Conservation (phyloP, 2,797 vertebrate genomes). For the Brotula barbata region DNA sequence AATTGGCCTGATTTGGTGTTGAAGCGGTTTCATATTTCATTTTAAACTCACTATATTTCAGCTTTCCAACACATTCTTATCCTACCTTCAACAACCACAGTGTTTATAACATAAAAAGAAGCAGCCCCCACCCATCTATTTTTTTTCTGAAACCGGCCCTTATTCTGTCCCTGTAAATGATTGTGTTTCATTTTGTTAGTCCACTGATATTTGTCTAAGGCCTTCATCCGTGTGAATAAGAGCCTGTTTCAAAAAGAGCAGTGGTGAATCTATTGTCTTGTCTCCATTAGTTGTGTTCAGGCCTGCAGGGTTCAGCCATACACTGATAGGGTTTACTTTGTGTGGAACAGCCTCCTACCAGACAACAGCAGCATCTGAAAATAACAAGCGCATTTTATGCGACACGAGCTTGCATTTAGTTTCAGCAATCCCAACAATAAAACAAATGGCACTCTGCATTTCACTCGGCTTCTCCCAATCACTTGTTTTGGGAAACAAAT, state of each 20-base stretch:
- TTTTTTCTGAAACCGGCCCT: conserved; percentile 25
- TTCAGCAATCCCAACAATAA: conserved; percentile 34
- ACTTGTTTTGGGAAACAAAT: conserved; percentile 50
- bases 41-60: conserved; percentile 39
- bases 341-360: conserved; percentile 47
- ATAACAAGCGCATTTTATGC: conserved; percentile 49
- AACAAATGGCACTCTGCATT: conserved; percentile 41
- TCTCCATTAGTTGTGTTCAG: conserved; percentile 51
- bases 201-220: conserved; percentile 25
- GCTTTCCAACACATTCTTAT: conserved; percentile 24
- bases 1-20: conserved; percentile 54
- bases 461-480: conserved; percentile 25
- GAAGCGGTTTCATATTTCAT: no score
- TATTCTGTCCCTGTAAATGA: conserved; percentile 15
- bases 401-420: conserved; percentile 36
- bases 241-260: conserved; percentile 49
- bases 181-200: conserved; percentile 35
- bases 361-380: conserved; percentile 45
- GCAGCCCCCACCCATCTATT: conserved; percentile 2
- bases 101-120: neutral
- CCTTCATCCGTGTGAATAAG: conserved; percentile 23
- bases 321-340: conserved; percentile 42
- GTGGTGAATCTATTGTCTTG: conserved; percentile 49
- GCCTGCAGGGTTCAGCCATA: conserved; percentile 46
- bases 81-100: conserved; percentile 18